Conservation (phyloP, 2,113 vertebrate genomes). For the Paradoxurus hermaphroditus region DNA sequence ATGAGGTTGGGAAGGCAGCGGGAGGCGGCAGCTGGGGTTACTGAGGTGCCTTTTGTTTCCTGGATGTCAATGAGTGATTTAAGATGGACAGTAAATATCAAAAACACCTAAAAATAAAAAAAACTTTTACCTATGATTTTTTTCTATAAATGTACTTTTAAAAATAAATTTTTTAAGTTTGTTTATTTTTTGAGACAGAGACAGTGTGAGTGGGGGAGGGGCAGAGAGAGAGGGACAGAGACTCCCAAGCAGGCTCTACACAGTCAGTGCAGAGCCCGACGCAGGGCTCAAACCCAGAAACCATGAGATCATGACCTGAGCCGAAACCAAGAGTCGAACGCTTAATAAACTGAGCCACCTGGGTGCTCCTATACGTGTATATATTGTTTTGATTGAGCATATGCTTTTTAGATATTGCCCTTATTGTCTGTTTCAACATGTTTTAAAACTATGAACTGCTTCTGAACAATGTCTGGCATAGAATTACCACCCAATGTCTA, state of each 20-base stretch:
- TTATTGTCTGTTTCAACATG: neutral
- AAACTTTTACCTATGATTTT: neutral
- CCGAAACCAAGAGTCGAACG: no score
- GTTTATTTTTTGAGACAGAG: no score
- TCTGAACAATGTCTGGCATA: neutral
- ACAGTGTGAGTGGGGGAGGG: no score
- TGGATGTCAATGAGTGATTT: neutral
- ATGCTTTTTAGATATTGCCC: neutral
- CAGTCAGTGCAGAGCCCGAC: no score
- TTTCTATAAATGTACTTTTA: neutral
- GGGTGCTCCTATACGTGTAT: neutral
- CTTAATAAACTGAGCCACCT: no score
- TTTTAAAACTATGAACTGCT: neutral
- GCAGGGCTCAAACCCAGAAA: no score
- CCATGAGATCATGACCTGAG: no score
- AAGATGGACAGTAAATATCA: neutral
- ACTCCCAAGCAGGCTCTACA: no score
- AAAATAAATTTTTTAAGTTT: no score
- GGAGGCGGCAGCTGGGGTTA: neutral
- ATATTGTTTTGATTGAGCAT: neutral
- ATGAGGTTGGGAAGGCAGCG: neutral
- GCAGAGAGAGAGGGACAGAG: no score
- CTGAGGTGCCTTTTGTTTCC: neutral
- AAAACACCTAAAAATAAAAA: neutral
- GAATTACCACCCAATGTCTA: neutral